Conservation (phyloP, 2,113 vertebrate genomes). For the Dipodomys spectabilis region DNA sequence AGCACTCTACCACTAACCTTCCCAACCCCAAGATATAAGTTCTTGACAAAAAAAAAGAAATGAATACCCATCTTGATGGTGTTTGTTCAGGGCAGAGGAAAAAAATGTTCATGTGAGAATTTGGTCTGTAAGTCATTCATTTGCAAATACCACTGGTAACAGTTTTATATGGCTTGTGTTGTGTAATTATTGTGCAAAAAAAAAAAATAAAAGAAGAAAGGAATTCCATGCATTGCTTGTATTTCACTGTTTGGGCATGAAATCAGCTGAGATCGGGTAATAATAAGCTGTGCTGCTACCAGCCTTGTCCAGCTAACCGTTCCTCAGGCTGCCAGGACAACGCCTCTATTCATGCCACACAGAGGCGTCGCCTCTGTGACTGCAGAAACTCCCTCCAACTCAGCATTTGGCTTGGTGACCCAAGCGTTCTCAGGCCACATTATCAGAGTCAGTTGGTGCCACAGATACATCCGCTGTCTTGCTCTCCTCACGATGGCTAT, state of each 20-base stretch:
- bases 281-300: constrained; percentile 62
- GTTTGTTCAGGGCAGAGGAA: constrained; percentile 41
- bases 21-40: background rate
- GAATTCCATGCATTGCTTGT: constrained; percentile 69
- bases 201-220: constrained; percentile 23
- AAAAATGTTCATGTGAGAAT: constrained; percentile 35
- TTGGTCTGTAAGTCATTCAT: constrained; percentile 28
- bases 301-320: constrained; percentile 68
- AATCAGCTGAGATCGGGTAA: constrained; percentile 72
- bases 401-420: constrained; percentile 78
- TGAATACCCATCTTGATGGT: constrained; percentile 9
- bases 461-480: constrained; percentile 54
- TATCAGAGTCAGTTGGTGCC: constrained; percentile 62
- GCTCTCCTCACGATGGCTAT: constrained; percentile 27
- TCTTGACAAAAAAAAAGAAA: constrained; percentile 28
- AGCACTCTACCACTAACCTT: background rate
- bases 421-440: constrained; percentile 57
- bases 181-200: constrained; percentile 55
- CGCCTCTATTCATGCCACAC: constrained; percentile 67
- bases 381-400: constrained; percentile 61
- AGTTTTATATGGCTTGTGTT: constrained; percentile 25
- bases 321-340: constrained; percentile 67
- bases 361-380: constrained; percentile 43
- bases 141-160: constrained; percentile 55
- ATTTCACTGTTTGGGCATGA: constrained; percentile 71